A percentile compares a stretch with the other conserved stretches of the same genome.
Conservation (phyloP, 2,888 invertebrate species). For the Idaea biselata region DNA sequence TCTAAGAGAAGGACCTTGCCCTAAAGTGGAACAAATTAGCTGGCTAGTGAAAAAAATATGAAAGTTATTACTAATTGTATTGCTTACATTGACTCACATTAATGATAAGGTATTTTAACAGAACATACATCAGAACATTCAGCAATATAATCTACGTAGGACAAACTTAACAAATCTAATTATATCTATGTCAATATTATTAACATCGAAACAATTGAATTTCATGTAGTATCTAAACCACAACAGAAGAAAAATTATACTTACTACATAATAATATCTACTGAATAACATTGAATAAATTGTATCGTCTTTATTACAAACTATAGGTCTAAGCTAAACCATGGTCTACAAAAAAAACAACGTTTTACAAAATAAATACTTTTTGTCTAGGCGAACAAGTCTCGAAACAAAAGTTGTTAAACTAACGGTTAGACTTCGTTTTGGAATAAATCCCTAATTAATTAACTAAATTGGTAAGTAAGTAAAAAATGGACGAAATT, state of each 20-base stretch:
- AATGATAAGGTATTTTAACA: not conserved
- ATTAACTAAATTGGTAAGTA: not conserved
- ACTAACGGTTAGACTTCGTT: too few species aligned
- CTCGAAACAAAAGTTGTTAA: too few species aligned
- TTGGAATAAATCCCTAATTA: too few species aligned
- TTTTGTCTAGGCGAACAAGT: too few species aligned
- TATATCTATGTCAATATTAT: not conserved
- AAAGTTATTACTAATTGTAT: not conserved
- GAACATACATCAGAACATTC: not conserved
- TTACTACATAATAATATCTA: not conserved
- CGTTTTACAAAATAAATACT: too few species aligned
- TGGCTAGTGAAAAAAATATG: not conserved
- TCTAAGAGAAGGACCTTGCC: too few species aligned
- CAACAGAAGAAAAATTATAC: not conserved
- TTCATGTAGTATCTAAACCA: not conserved
- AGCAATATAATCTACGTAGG: not conserved
- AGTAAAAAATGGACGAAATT: not conserved
- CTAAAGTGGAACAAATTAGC: too few species aligned
- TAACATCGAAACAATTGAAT: not conserved
- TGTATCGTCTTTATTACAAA: too few species aligned
- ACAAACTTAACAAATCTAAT: not conserved
- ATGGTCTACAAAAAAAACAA: too few species aligned
- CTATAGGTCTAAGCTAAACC: too few species aligned
- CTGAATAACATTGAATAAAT: not conserved
- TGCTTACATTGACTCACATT: slow-evolving; percentile 10